Conservation (phyloP, 92 coral and sea anemone species). For the Phenganax subtilis region DNA sequence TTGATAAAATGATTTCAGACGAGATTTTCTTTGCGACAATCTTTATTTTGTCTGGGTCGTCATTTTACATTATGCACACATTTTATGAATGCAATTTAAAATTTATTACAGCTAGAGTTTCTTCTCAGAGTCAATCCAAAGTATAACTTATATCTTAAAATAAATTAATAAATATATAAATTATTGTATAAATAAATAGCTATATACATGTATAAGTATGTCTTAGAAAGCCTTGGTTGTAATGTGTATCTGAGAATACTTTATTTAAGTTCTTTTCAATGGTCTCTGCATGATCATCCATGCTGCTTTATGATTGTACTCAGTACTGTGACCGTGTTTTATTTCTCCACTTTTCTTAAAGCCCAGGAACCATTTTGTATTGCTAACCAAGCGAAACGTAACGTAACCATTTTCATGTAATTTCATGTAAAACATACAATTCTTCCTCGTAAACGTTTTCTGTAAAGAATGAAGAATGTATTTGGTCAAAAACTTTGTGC, state of each 20-base stretch:
- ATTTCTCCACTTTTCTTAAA: not conserved
- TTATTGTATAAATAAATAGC: not conserved
- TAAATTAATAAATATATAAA: conserved; percentile 1
- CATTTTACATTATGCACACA: too few relatives aligned
- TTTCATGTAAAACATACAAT: conserved; percentile 1
- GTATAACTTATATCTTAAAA: not conserved
- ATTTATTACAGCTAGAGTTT: too few relatives aligned
- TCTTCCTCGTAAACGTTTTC: not conserved
- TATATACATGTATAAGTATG: not conserved
- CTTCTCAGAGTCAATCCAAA: not conserved
- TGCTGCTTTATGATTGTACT: not conserved
- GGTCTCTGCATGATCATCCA: not conserved
- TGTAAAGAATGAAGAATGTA: not conserved
- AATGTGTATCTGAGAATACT: not conserved
- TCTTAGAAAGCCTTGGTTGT: not conserved
- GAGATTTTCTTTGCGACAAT: too few relatives aligned
- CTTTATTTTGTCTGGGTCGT: too few relatives aligned
- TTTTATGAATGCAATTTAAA: too few relatives aligned
- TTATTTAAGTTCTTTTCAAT: too few relatives aligned
- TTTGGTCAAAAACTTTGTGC: not conserved
- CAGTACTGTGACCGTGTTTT: not conserved
- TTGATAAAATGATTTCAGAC: too few relatives aligned
- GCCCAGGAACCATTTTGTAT: not conserved
- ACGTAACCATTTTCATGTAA: not conserved
- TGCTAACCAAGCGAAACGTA: conserved; percentile 12